Percentiles rank a stretch among this genome's conserved stretches.
These are phyloP conservation scores for Beris chalybata DNA, from an alignment of 2,888 invertebrate genomes.

Conservation along the genomic window DNA sequence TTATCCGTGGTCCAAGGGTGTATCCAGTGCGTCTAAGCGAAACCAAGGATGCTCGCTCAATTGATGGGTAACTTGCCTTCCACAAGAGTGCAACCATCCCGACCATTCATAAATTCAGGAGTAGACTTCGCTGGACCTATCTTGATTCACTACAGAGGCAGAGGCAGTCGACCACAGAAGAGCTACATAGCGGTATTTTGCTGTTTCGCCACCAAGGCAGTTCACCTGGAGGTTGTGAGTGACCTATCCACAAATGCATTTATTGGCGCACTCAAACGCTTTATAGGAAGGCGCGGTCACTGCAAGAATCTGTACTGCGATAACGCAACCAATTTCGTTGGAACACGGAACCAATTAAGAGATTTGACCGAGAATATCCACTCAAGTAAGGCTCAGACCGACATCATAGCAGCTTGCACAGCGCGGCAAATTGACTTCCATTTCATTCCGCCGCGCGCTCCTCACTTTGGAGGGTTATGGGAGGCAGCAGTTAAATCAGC, in stretches of 20 bases:
- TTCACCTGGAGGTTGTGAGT: slow-evolving; percentile 30
- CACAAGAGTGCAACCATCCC: no score
- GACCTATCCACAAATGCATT: slow-evolving; percentile 20
- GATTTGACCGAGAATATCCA: slow-evolving; percentile 18
- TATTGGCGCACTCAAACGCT: slow-evolving; percentile 25
- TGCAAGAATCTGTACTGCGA: slow-evolving; percentile 30
- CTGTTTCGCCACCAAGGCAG: slow-evolving; percentile 30
- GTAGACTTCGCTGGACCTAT: no score
- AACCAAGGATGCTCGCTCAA: slow-evolving; percentile 36
- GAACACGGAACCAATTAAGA: slow-evolving; percentile 18
- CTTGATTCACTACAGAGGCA: no score
- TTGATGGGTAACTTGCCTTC: slow-evolving; percentile 41
- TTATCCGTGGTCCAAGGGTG: slow-evolving; percentile 37
- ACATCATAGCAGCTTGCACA: neutral
- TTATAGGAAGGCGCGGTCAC: slow-evolving; percentile 23
- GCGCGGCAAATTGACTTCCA: slow-evolving; percentile 12
- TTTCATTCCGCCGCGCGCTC: slow-evolving; percentile 26
- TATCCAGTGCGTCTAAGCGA: slow-evolving; percentile 35
- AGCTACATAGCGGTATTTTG: slow-evolving; percentile 32
- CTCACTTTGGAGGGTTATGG: slow-evolving; percentile 40
- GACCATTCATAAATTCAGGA: no score
- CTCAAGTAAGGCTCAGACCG: neutral
- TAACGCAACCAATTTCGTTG: slow-evolving; percentile 31
- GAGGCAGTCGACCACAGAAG: slow-evolving; percentile 26
- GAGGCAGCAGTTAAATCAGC: slow-evolving; percentile 40